Conservation (phyloP, 23 tunicate species). For the Diplosoma virens region DNA sequence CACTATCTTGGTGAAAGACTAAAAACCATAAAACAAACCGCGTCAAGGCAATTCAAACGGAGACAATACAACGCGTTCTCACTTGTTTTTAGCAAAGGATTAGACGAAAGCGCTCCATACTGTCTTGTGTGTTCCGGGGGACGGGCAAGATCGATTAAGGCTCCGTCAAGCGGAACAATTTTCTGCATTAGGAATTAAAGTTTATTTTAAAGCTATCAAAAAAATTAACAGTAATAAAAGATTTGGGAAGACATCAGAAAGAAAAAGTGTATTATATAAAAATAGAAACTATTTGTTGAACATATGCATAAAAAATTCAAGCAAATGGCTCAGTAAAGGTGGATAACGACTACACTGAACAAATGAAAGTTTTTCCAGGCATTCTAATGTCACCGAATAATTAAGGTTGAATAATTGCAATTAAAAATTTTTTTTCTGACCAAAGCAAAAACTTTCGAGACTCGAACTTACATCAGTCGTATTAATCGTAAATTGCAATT, state of each 20-base stretch:
- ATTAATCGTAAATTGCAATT: no score
- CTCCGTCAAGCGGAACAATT: constrained; percentile 34
- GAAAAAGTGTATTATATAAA: no score
- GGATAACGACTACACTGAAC: no score
- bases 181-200: constrained; percentile 8
- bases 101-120: background rate
- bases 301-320: no score
- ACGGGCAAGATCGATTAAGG: constrained; percentile 10
- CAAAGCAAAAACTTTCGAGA: no score
- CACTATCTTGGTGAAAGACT: background rate
- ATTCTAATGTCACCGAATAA: no score
- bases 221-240: background rate
- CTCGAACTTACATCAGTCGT: no score
- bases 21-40: background rate
- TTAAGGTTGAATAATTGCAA: no score
- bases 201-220: background rate
- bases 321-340: no score
- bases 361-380: no score
- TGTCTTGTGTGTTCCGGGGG: background rate
- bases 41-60: background rate
- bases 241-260: background rate
- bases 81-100: constrained; percentile 24
- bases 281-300: no score
- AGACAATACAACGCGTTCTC: background rate
- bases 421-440: no score